Evolutionary conservation across 2,113 vertebrate species (phyloP).

Genomic region (Amphiprion ocellaris): DNA sequence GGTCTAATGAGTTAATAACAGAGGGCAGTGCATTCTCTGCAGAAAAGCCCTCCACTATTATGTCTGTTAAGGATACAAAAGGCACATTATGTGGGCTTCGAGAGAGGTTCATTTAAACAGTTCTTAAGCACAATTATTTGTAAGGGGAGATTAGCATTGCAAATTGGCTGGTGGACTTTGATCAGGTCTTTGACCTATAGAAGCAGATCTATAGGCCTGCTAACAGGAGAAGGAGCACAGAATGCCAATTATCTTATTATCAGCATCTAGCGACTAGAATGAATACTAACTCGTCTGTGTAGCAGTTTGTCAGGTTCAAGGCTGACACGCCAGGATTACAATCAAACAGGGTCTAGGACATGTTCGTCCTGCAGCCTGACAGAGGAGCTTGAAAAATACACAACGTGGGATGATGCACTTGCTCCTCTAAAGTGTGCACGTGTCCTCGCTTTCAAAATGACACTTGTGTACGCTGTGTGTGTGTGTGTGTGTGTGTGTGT

Average conservation of each 20-base stretch:
- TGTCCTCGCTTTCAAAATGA: conserved; percentile 58
- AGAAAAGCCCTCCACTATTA: conserved; percentile 73
- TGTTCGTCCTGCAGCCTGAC: conserved; percentile 30
- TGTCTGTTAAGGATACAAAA: conserved; percentile 77
- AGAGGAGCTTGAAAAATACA: conserved; percentile 32
- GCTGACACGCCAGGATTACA: conserved; percentile 67
- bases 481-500: conserved; percentile 25
- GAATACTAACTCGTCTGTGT: conserved; percentile 75
- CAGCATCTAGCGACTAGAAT: conserved; percentile 61
- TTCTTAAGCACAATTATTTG: conserved; percentile 83
- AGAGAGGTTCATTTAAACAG: conserved; percentile 77
- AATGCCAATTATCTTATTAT: conserved; percentile 85
- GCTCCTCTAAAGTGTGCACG: conserved; percentile 16
- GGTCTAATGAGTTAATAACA: conserved; percentile 79
- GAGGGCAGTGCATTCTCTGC: conserved; percentile 69
- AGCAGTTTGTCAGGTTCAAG: conserved; percentile 62
- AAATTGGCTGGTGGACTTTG: conserved; percentile 83
- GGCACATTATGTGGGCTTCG: conserved; percentile 71
- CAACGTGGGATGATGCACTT: conserved; percentile 6
- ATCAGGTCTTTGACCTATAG: conserved; percentile 82
- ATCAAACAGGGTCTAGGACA: conserved; percentile 68
- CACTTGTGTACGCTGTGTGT: conserved; percentile 34
- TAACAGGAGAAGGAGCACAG: conserved; percentile 60
- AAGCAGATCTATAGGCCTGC: conserved; percentile 76
- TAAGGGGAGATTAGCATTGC: conserved; percentile 82